phyloP scores from a whole-genome alignment of 2,797 vertebrate species.

The Pantherophis alleghaniensis region DNA sequence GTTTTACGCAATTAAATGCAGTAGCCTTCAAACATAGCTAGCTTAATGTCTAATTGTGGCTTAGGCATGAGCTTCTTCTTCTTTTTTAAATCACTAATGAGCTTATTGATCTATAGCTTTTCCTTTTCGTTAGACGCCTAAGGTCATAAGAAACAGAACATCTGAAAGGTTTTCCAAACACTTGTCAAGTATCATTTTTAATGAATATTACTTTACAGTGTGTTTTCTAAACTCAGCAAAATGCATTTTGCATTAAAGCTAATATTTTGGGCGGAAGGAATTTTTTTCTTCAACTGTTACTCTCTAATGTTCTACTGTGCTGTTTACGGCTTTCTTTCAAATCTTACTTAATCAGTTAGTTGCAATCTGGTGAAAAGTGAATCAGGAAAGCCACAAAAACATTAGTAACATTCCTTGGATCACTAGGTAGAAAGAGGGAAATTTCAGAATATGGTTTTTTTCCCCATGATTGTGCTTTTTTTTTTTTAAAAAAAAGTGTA shows the following conservation, averaged over 20 bases:
- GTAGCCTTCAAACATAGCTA: conserved; percentile 42
- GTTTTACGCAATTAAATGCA: conserved; percentile 53
- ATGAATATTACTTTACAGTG: neutral
- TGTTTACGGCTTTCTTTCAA: neutral
- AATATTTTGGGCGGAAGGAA: neutral
- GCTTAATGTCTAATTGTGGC: conserved; percentile 17
- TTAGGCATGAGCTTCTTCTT: neutral
- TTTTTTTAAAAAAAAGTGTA: neutral
- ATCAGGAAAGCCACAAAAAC: neutral
- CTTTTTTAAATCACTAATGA: conserved; percentile 19
- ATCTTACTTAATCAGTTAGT: neutral
- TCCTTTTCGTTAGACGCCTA: neutral
- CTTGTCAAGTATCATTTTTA: conserved; percentile 32
- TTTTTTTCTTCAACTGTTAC: neutral
- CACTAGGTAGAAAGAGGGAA: too few relatives aligned
- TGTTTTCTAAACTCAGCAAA: neutral
- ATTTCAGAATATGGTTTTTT: neutral
- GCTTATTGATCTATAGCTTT: conserved; percentile 23
- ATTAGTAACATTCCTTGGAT: neutral
- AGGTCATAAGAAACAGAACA: neutral
- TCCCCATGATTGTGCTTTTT: neutral
- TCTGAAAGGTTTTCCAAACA: conserved; percentile 34
- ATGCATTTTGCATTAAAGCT: neutral
- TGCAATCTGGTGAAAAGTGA: neutral
- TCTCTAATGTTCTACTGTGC: neutral